phyloP scores from a whole-genome alignment of 2,797 vertebrate species.

The Dromococcyx pavoninus region DNA sequence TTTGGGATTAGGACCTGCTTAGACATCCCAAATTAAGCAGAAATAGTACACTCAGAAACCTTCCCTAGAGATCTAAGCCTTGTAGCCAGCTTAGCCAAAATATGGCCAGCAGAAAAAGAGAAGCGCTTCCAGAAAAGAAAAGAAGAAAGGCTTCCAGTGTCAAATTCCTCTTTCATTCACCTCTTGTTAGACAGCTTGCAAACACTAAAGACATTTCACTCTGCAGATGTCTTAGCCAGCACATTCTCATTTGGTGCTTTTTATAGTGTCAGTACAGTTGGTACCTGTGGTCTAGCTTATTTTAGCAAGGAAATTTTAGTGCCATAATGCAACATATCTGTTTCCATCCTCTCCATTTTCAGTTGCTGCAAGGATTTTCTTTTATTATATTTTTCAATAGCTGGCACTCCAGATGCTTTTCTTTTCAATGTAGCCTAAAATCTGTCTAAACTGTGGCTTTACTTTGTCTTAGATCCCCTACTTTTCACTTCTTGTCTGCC shows the following conservation, averaged over 20 bases:
- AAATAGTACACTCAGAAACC: neutral
- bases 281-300: neutral
- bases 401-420: neutral
- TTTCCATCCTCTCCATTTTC: neutral
- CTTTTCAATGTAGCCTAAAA: neutral
- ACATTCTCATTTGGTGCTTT: neutral
- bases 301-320: neutral
- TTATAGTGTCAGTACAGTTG: neutral
- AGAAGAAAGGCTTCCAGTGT: neutral
- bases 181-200: neutral
- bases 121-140: neutral
- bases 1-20: neutral
- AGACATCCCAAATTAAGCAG: neutral
- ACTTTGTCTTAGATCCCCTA: neutral
- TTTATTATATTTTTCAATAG: neutral
- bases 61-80: neutral
- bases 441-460: neutral
- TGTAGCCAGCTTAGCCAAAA: neutral
- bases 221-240: neutral
- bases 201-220: neutral
- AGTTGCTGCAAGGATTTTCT: neutral
- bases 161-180: neutral
- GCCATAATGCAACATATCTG: neutral
- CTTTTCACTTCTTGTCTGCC: neutral
- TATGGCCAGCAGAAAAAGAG: neutral